Evolutionary conservation across 2,888 invertebrate species (phyloP).

Genomic region (Zele albiditarsus): DNA sequence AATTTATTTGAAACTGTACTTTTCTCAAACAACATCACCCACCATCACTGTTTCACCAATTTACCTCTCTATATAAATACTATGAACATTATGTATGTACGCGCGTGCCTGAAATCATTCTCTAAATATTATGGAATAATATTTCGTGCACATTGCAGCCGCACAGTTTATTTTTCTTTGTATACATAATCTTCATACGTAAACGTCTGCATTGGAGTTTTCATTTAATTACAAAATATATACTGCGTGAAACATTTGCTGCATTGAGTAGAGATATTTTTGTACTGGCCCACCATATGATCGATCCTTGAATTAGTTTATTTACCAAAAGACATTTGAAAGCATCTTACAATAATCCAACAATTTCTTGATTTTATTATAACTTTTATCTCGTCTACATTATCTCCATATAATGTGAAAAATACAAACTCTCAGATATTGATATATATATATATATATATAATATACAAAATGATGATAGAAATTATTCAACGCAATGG

Average conservation of each 20-base stretch:
- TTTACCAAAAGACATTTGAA: too few species aligned
- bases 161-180: conserved; percentile 46
- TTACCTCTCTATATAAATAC: background rate
- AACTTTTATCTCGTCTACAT: too few species aligned
- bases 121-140: conserved; percentile 64
- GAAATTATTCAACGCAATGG: too few species aligned
- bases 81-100: background rate
- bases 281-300: background rate
- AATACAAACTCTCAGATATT: too few species aligned
- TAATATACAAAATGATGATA: too few species aligned
- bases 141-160: conserved; percentile 48
- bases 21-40: background rate
- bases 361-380: too few species aligned
- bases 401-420: too few species aligned
- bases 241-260: background rate
- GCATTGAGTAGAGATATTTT: background rate
- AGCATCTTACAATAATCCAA: too few species aligned
- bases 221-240: background rate
- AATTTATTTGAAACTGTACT: background rate
- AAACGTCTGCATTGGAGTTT: background rate
- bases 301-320: too few species aligned
- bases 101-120: conserved; percentile 50
- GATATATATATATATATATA: too few species aligned
- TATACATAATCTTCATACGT: background rate
- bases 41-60: too few species aligned